Evolutionary conservation across 2,888 invertebrate species (phyloP), one percentile per base, ranked within the genome.

Genomic region (Watsonalla cultraria): DNA sequence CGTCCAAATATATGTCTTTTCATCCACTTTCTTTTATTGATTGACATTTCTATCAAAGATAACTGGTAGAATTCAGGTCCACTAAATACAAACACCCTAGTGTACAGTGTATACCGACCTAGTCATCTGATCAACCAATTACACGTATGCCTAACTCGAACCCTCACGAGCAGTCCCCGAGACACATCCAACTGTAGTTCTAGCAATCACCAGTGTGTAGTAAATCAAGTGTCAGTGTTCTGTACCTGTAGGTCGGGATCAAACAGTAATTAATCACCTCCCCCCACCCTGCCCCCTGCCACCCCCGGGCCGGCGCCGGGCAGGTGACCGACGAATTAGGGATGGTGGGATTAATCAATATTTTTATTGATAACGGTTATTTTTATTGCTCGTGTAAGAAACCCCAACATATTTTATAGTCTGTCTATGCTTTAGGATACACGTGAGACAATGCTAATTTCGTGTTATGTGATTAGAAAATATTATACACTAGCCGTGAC

Each of bases 211-310:
- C 37, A 14, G 39, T 14, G 13, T 37, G 63, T 62, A 72, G 72
- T 84, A 83, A 83, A 82, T 84, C 82, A 84, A 72, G 59, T 55
- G 61, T 60, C 49, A 49, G 66, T 15, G 51, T 24, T 46, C 72
- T 66, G 70, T 60, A 62, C 64, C 63, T 65, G 60, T 61, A 67
- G 65, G 61, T 55, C 57, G 70, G 76, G 77, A 82, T 82, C 82
- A 82, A 83, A 86, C 82, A 80, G 87, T 86, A 88, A 88, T 88
- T 87, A 87, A 88, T 88, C 85, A 83, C 70, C 52, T 54, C 64
- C 65, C 62, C 65, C 54, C 64, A 60, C 60, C 65, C 55, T 37
- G 52, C 51, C 56, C 54, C 57, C 45, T 46, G 54, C 59, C 53
- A 48, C 51, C 46, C 47, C 54, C 64, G 61, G 46, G 53, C 61